Conservation (phyloP, 2,113 vertebrate species). For the Sigmodon hispidus region DNA sequence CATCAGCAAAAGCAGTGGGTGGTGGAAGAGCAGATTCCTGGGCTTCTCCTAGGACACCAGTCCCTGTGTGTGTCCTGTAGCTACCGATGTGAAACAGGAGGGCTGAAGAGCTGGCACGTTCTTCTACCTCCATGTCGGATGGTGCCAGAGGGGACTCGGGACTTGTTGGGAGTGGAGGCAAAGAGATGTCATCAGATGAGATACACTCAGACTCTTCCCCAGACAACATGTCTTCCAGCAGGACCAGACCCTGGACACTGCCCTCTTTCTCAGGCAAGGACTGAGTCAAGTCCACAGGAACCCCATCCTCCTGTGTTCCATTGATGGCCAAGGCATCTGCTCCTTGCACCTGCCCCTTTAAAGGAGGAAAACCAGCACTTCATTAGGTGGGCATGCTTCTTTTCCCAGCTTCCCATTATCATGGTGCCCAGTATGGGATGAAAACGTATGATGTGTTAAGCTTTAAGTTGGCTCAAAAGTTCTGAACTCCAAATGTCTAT, state of each 20-base stretch:
- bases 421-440: background rate
- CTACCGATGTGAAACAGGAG: conserved; percentile 83
- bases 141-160: conserved; percentile 89
- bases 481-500: background rate
- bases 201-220: conserved; percentile 93
- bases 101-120: conserved; percentile 84
- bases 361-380: conserved; percentile 43
- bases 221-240: conserved; percentile 86
- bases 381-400: background rate
- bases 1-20: conserved; percentile 81
- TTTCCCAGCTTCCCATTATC: background rate
- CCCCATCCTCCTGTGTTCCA: conserved; percentile 79
- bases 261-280: conserved; percentile 76
- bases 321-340: conserved; percentile 63
- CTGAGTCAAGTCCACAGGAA: conserved; percentile 78
- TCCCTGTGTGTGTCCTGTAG: conserved; percentile 82
- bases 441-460: background rate
- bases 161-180: conserved; percentile 93
- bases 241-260: conserved; percentile 83
- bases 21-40: conserved; percentile 76
- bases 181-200: conserved; percentile 94
- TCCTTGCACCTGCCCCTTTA: conserved; percentile 72
- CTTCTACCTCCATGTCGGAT: conserved; percentile 91
- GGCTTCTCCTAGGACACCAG: conserved; percentile 58
- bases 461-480: background rate